Evolutionary conservation across 2,113 vertebrate genomes (phyloP).

Genomic region (Alligator mississippiensis): DNA sequence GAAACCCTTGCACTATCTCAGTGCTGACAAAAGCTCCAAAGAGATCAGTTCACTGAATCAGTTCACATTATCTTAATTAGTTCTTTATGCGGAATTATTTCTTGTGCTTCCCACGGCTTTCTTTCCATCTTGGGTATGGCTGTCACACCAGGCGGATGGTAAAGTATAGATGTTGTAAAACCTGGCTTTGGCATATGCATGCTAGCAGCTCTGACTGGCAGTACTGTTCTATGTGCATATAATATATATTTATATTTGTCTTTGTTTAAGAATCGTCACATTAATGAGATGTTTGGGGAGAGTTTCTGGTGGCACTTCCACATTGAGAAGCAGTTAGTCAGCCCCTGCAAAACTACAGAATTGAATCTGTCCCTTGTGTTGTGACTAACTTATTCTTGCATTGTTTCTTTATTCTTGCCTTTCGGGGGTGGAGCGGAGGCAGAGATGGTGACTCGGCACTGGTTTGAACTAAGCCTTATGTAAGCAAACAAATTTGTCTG

Average conservation of each 20-base stretch:
- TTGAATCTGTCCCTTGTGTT: fast-evolving
- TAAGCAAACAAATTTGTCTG: not conserved
- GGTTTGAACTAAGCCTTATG: not conserved
- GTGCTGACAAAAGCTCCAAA: not conserved
- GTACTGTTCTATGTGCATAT: not conserved
- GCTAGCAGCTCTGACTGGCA: not conserved
- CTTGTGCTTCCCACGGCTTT: fast-evolving
- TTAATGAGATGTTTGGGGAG: fast-evolving
- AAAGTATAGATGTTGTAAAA: not conserved
- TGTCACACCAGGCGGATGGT: fast-evolving
- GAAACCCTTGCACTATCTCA: not conserved
- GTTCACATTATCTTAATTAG: fast-evolving
- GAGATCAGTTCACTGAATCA: not conserved
- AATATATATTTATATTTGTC: fast-evolving
- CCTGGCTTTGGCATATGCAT: not conserved
- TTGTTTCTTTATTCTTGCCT: fast-evolving
- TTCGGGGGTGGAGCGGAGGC: not conserved
- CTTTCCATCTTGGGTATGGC: fast-evolving
- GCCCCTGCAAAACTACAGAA: not conserved
- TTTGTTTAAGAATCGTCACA: fast-evolving
- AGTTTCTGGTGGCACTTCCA: not conserved
- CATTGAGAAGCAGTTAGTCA: not conserved
- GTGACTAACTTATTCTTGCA: fast-evolving
- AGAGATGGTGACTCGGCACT: not conserved
- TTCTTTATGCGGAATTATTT: fast-evolving